Base-by-base conservation (phyloP, 1,140 invertebrate species). In the Aporrectodea caliginosa region DNA sequence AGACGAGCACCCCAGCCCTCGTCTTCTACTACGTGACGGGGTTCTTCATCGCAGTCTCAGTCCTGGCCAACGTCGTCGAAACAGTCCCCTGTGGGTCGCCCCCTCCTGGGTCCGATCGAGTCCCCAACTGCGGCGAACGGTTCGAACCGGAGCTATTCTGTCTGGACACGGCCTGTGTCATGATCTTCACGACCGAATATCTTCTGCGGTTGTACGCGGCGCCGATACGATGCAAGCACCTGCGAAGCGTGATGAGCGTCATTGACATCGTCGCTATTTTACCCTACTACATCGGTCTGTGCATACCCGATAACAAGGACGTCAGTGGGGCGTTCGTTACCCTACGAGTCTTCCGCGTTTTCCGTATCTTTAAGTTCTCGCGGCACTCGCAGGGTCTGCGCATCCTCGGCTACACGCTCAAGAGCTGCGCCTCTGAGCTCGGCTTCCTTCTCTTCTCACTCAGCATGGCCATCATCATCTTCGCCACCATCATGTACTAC, bases 121-220 rank as follows among this genome's bases (percentile, higher is more conserved):
- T 93, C 0, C 90, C 97, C 79, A 93, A 96, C 0, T 99, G 97
- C 88, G 98, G 98, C 68, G 97, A 99, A 88, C 92, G 95, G 74
- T 99, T 98, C 90, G 96, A 98, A 89, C 94, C 96, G 82, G 94
- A 96, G 75, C 98, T 99, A 90, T 99, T 99, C 91, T 99, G 97
- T 87, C 90, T 99, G 87, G 98, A 99, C 90, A 99, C 98, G 1
- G 98, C 98, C 78, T 99, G 98, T 90, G 98, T 99, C 73, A 99
- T 99, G 95, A 99, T 99, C 84, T 99, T 99, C 90, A 99, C 98
- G 1, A 95, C 97, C n/a, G 98, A 99, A 88, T 99, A 99, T 89
- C 90, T 99, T 79, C 90, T 99, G 81, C 92, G 98, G 84, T 90
- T 99, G 83, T 99, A 98, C 89, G 98, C 98, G 2, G 98, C 98